Evolutionary conservation across 2,797 vertebrate species (phyloP), one percentile per base, ranked within the genome.

Genomic region (Martes flavigula): DNA sequence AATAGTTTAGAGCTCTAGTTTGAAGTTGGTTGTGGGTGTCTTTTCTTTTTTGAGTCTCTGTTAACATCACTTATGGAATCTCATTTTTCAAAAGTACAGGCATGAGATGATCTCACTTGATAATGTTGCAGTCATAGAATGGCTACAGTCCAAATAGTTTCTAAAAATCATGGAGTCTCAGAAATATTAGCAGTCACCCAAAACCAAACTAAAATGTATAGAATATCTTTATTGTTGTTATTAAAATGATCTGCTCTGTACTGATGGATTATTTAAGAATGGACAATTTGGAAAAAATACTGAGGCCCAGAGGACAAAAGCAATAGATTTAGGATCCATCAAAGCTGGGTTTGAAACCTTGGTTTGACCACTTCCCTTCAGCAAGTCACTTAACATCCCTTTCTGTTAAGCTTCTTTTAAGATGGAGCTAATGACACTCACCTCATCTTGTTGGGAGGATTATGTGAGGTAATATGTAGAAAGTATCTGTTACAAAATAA

Each of bases 1-100:
- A 92, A 92, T 56, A 96, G 58, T 92, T 97, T 92, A 81, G 18
- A 96, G 20, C 11, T 94, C 51, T 84, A 86, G n/a, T 14, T 82
- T 79, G n/a, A 93, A 94, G 73, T 91, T 89, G n/a, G 23, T 85
- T 97, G 17, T 46, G 9, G 72, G 5, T 54, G 13, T 86, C 38
- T 81, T 95, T 91, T 83, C 56, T 32, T 38, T 82, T 94, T 87
- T 95, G 32, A 92, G 73, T 94, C 32, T 92, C 62, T 92, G 51
- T 51, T 90, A 87, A 86, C 25, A 93, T 43, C 51, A 87, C 38
- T 96, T 87, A 58, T 72, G 30, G 56, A 60, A 87, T 82, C 32
- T 95, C 30, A 21, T 23, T 96, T 95, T 95, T 91, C 62, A 81
- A 82, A 95, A 91, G 23, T 75, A 83, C 25, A 82, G n/a, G 5